These are phyloP conservation scores for Thysanoteuthis rhombus DNA, from an alignment of 2,888 invertebrate species.

Conservation along the genomic window DNA sequence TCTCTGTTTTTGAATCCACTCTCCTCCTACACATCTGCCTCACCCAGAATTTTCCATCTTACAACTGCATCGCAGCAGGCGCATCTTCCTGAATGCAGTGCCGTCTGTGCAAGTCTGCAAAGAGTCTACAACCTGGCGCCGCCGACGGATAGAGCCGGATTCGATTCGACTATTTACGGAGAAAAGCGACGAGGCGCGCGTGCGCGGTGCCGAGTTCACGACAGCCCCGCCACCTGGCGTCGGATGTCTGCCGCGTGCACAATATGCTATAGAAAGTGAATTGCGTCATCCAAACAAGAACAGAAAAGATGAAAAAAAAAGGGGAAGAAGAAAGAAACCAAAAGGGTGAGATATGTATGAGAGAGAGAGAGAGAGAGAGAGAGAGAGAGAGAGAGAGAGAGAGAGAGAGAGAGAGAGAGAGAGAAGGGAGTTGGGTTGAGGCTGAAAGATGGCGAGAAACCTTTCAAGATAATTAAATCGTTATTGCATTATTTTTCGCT, in stretches of 20 bases:
- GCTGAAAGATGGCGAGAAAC: background rate
- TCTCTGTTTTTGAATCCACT: background rate
- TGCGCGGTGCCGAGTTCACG: background rate
- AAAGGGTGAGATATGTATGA: background rate
- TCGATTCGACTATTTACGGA: background rate
- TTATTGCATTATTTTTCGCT: background rate
- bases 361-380: background rate
- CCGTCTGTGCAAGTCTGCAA: background rate
- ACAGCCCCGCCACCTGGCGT: background rate
- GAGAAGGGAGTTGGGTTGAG: background rate
- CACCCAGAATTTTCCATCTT: background rate
- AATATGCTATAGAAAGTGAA: slow-evolving; percentile 12
- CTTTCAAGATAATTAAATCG: background rate
- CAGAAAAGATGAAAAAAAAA: background rate
- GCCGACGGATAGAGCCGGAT: background rate
- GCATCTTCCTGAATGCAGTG: background rate
- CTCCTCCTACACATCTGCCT: background rate
- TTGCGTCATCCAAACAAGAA: background rate
- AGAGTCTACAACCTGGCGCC: background rate
- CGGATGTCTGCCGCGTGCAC: slow-evolving; percentile 12
- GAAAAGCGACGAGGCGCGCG: background rate
- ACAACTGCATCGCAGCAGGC: background rate
- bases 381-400: background rate
- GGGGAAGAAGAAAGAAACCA: background rate
- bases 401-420: background rate